Base-by-base conservation (phyloP, 2,113 vertebrate species). In the Siniperca knerii region DNA sequence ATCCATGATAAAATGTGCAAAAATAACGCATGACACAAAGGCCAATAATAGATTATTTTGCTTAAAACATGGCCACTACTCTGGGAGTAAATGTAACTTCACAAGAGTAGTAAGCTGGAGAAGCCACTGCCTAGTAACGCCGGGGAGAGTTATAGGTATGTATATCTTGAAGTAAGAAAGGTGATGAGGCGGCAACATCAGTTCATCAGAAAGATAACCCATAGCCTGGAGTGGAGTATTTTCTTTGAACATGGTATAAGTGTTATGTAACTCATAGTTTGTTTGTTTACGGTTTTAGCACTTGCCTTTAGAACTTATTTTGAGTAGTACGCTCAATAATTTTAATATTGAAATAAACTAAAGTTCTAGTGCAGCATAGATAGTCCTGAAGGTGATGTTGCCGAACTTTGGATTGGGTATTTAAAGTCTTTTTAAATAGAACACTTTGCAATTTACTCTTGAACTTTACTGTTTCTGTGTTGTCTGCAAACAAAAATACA, bases 401-500 rank as follows among this genome's bases (percentile, higher is more conserved):
- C 46, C 4, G 4, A 50, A 16, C 16, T 33, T 54, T 16, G 23
- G 4, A 21, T 44, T 25, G 13, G 29, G 4, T 0, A 4, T 70
- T 20, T 12, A 33, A 55, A 35, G 48, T 21, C 58, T 37, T n/a
- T 64, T 67, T 29, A 54, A 50, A 6, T 52, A 48, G 52, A 80
- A 64, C 23, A 29, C 8, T 7, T 37, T 48, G 46, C 5, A 33
- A n/a, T 46, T 69, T 9, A 33, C 15, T 69, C 35, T 2, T 20
- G 23, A 15, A 11, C 54, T 60, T 29, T 13, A 10, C 23, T 13
- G 29, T 79, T 84, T 74, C 23, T 37, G 25, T 83, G 16, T 71
- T 21, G 18, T 79, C 68, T 84, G 58, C 65, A 73, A 58, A 44
- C 73, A 85, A 68, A 79, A 65, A 65, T 16, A 57, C 25, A 69